A percentile compares a stretch with the other conserved stretches of the same genome.
phyloP scores from a whole-genome alignment of 2,797 vertebrate species.

The Pempheris klunzingeri region DNA sequence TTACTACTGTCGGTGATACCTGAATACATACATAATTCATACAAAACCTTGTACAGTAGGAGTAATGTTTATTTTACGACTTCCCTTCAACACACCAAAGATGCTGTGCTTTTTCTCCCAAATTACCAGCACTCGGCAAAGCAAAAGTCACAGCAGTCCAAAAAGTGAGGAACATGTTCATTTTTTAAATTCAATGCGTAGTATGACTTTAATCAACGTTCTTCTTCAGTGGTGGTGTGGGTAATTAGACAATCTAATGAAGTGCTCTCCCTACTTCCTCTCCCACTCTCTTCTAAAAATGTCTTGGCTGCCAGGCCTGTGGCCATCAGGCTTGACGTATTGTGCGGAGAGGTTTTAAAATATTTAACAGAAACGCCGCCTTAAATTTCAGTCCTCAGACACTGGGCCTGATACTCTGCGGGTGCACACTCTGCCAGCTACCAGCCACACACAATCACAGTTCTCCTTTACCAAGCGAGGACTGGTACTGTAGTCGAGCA shows the following conservation, averaged over 20 bases:
- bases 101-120: conserved; percentile 52
- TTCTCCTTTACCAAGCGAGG: conserved; percentile 48
- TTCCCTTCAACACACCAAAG: conserved; percentile 48
- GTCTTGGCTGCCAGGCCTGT: conserved; percentile 78
- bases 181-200: conserved; percentile 81
- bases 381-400: conserved; percentile 82
- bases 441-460: conserved; percentile 41
- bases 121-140: conserved; percentile 56
- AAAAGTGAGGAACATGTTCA: conserved; percentile 50
- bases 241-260: conserved; percentile 90
- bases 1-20: conserved; percentile 54
- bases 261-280: conserved; percentile 81
- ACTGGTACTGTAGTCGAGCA: conserved; percentile 38
- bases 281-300: conserved; percentile 84
- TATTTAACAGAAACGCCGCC: conserved; percentile 85
- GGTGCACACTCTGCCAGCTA: conserved; percentile 33
- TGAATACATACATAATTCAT: conserved; percentile 74
- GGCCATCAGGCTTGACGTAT: conserved; percentile 83
- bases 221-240: conserved; percentile 74
- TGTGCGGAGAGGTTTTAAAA: conserved; percentile 84
- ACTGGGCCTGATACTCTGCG: conserved; percentile 59
- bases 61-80: conserved; percentile 72
- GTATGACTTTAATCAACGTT: conserved; percentile 85
- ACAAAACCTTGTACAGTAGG: conserved; percentile 53
- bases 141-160: conserved; percentile 37